phyloP scores from a whole-genome alignment of 2,113 vertebrate genomes.

The Cyphomyrus plagiostoma region DNA sequence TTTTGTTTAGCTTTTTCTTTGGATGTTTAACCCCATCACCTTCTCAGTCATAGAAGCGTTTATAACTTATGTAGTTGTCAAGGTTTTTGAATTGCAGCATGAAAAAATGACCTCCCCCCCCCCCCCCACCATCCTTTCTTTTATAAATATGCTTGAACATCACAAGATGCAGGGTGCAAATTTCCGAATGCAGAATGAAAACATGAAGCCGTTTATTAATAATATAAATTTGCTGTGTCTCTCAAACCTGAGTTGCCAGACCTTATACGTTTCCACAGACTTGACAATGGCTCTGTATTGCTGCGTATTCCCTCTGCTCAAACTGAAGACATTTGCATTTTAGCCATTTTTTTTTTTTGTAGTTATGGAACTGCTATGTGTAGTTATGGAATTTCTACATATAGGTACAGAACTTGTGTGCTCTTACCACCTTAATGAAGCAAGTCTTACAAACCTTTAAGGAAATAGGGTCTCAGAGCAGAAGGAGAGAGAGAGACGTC shows the following conservation, averaged over 20 bases:
- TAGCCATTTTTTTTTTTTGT: neutral
- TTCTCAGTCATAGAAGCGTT: neutral
- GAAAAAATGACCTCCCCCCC: neutral
- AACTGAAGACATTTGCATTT: neutral
- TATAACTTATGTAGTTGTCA: neutral
- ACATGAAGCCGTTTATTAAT: neutral
- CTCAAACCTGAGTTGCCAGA: neutral
- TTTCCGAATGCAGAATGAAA: neutral
- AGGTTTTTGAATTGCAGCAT: neutral
- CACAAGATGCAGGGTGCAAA: neutral
- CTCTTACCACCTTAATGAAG: neutral
- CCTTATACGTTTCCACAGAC: neutral
- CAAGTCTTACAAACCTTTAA: neutral
- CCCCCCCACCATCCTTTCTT: too few species aligned
- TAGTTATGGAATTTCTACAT: too few species aligned
- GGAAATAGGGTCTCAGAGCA: neutral
- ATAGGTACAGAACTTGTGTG: neutral
- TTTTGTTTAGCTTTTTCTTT: neutral
- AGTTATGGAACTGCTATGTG: too few species aligned
- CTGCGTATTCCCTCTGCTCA: neutral
- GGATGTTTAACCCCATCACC: neutral
- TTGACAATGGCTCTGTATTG: neutral
- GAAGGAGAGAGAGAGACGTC: neutral
- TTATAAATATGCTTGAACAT: neutral
- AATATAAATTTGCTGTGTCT: neutral